A percentile compares a stretch with the other conserved stretches of the same genome.
These are phyloP conservation scores for Dendropsophus ebraccatus DNA, from an alignment of 2,113 vertebrate genomes.

Conservation along the genomic window DNA sequence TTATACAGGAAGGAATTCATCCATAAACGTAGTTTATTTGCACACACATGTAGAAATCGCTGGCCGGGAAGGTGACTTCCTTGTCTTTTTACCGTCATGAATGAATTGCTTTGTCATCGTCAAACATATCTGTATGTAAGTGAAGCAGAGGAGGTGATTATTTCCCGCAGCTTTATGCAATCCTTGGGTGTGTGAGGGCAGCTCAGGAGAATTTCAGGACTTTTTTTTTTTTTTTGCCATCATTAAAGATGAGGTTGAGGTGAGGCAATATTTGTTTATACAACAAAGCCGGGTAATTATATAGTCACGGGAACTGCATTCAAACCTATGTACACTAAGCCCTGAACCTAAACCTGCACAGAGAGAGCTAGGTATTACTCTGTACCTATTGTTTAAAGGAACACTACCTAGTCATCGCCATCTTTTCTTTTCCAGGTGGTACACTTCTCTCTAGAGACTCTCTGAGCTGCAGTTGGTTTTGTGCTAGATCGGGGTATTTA, in stretches of 20 bases:
- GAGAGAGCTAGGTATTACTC: no score
- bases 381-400: no score
- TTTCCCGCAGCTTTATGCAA: conserved; percentile 28
- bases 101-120: conserved; percentile 3
- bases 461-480: no score
- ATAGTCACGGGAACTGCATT: conserved; percentile 37
- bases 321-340: no score
- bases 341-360: no score
- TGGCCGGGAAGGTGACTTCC: conserved; percentile 4
- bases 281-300: not conserved
- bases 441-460: no score
- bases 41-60: not conserved
- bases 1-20: not conserved
- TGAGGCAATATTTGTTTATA: conserved; percentile 52
- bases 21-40: not conserved
- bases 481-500: no score
- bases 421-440: no score
- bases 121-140: conserved; percentile 35
- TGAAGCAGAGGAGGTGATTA: conserved; percentile 1
- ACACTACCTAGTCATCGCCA: no score
- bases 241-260: conserved; percentile 18
- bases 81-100: conserved; percentile 22
- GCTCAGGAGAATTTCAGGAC: conserved; percentile 36
- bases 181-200: conserved; percentile 24
- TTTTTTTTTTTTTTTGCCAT: conserved; percentile 29